Conservation (phyloP, 2,113 vertebrate genomes). For the Onychostoma macrolepis region DNA sequence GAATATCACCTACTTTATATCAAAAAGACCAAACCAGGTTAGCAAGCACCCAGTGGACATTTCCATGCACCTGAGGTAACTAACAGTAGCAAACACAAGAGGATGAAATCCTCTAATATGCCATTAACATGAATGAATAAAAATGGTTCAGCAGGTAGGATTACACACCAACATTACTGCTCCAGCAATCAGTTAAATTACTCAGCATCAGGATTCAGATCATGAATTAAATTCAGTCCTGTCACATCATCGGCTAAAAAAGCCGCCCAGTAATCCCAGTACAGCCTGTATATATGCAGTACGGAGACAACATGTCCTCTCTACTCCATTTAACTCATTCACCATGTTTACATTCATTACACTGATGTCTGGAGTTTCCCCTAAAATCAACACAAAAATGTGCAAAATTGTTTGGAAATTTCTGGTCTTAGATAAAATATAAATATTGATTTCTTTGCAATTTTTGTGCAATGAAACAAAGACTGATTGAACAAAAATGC, state of each 20-base stretch:
- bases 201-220: constrained; percentile 25
- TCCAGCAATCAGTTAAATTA: constrained; percentile 53
- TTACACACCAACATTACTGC: constrained; percentile 37
- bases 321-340: not conserved
- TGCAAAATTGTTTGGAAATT: not conserved
- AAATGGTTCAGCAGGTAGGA: constrained; percentile 36
- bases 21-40: not conserved
- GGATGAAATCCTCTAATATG: not conserved
- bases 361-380: not conserved
- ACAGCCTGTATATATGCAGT: constrained; percentile 2
- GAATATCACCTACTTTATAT: not conserved
- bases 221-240: constrained; percentile 47
- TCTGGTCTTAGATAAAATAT: not conserved
- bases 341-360: not conserved
- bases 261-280: constrained; percentile 48
- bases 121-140: constrained; percentile 24
- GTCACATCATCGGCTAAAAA: constrained; percentile 49
- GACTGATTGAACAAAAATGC: not conserved
- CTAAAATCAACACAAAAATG: not conserved
- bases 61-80: constrained; percentile 3
- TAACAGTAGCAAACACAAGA: not conserved
- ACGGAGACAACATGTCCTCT: not conserved
- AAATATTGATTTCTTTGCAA: not conserved
- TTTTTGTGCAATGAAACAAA: not conserved
- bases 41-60: not conserved